Evolutionary conservation across 2,888 invertebrate genomes (phyloP), one percentile per base, ranked within the genome.

Genomic region (Tridacna crocea): DNA sequence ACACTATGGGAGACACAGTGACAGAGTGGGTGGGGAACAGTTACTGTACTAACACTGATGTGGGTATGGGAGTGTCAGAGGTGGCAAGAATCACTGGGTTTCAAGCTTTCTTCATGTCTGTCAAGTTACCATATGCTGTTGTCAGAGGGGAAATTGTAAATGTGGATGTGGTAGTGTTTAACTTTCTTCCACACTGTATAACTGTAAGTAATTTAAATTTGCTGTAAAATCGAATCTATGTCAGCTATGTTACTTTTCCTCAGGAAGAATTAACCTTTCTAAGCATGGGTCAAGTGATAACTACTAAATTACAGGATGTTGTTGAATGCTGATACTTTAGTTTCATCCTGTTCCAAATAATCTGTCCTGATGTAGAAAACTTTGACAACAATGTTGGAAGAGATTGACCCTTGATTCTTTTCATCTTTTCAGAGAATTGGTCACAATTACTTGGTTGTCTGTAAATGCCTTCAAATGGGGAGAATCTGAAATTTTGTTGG

Each of bases 51-150:
- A 96, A 81, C 93, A 94, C 82, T 88, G 93, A 90, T 89, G 80
- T 86, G 26, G 96, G 96, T 15, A 91, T 96, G n/a, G 96, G 96
- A 3, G 94, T 96, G 58, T 95, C 95, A 0, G 92, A 93, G 0
- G 93, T 95, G 0, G 93, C 94, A 0, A 92, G 94, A 61, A 91
- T 96, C 80, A 95, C 94, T 0, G 95, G 95, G 48, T 97, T 97
- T 93, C 96, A 97, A 79, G 96, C 97, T 12, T 97, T 97, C 94
- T 97, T 97, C 94, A 95, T 97, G 46, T 96, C 97, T 87, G 96
- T 97, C 47, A 96, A 96, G 79, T 94, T 96, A n/a, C 97, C 97
- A 0, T 96, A 96, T 82, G 96, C 96, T 0, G 95, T 97, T 0
- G 96, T 96, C 78, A 95, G 96, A 1, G 96, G 96, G 0, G 97